phyloP scores from a whole-genome alignment of 2,113 vertebrate genomes.

The Pseudorectes ferrugineus region DNA sequence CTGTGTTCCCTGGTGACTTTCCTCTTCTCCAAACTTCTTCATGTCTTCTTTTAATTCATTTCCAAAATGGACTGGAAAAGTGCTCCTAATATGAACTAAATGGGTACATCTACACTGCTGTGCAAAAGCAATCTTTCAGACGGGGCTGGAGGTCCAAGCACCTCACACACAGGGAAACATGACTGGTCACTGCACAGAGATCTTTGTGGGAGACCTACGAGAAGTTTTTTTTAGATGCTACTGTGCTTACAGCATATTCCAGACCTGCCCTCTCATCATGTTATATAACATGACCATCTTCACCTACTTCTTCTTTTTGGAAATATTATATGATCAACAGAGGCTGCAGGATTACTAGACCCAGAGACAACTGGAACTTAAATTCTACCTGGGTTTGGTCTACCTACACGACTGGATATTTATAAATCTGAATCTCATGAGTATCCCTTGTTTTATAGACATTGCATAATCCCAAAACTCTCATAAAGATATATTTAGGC shows the following conservation, averaged over 20 bases:
- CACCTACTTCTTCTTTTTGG: neutral
- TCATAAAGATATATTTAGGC: neutral
- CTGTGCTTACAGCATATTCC: neutral
- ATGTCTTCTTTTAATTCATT: neutral
- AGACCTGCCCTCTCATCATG: neutral
- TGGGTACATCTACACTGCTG: neutral
- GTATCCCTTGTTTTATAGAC: neutral
- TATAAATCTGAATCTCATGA: neutral
- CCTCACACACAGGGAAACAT: fast-evolving
- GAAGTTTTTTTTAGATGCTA: neutral
- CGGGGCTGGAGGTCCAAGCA: neutral
- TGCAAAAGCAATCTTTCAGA: neutral
- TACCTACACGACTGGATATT: neutral
- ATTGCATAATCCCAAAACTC: neutral
- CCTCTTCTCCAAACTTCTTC: neutral
- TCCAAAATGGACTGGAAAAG: neutral
- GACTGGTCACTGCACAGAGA: neutral
- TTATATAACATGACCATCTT: neutral
- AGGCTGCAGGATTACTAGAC: neutral
- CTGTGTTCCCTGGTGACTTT: neutral
- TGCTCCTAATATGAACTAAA: neutral
- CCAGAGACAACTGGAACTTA: neutral
- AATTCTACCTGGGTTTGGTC: neutral
- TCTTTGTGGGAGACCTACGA: neutral
- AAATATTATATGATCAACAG: neutral